Percentiles rank a stretch among this genome's conserved stretches.
Conservation (phyloP, 2,797 vertebrate genomes). For the Synaphobranchus kaupii region DNA sequence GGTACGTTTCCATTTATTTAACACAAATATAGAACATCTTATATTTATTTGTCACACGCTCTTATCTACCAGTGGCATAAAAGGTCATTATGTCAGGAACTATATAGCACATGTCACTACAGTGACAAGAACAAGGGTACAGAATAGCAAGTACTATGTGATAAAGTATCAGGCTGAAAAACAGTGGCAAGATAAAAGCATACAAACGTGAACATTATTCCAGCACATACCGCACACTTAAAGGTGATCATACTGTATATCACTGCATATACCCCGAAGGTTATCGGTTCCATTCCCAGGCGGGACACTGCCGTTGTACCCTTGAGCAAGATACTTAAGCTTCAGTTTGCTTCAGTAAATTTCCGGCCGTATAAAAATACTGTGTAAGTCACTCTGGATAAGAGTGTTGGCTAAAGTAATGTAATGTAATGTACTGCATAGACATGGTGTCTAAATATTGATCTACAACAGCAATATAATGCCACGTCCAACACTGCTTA, state of each 20-base stretch:
- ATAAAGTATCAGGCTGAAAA: neutral
- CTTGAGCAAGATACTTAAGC: too few species aligned
- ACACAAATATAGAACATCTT: neutral
- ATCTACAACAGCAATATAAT: slow-evolving; percentile 2
- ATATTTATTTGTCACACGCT: neutral
- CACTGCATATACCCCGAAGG: neutral
- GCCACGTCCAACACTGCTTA: neutral
- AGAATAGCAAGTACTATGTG: neutral
- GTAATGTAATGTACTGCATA: neutral
- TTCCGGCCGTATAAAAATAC: too few species aligned
- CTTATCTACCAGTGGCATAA: neutral
- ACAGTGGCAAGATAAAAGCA: neutral
- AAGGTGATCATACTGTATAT: neutral
- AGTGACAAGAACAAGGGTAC: neutral
- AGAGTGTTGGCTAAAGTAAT: too few species aligned
- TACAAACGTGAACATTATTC: neutral
- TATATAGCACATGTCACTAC: neutral
- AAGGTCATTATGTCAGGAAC: neutral
- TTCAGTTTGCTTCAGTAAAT: too few species aligned
- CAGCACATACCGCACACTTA: neutral
- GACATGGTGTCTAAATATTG: neutral
- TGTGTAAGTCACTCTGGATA: too few species aligned
- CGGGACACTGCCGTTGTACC: too few species aligned
- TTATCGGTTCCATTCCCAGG: too few species aligned
- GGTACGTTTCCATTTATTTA: neutral